Evolutionary conservation across 1,140 invertebrate genomes (phyloP).

Genomic region (Mycetomoellerius zeteki): DNA sequence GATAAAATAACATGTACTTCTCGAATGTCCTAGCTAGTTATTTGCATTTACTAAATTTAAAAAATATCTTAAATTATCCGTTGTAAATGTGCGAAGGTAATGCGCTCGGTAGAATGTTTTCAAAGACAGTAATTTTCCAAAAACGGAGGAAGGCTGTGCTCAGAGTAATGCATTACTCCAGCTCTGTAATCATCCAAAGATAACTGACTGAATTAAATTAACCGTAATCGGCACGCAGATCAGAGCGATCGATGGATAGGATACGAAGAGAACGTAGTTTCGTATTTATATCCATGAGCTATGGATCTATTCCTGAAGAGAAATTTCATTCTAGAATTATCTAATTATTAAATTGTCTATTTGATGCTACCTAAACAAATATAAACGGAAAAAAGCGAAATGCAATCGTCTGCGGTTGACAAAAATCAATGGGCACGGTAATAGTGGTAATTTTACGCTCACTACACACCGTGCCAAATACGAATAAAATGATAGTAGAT

Average conservation of each 20-base stretch:
- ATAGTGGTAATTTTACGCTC: conserved; percentile 19
- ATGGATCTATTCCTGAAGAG: not conserved
- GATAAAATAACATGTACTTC: conserved; percentile 12
- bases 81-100: conserved; percentile 32
- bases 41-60: conserved; percentile 16
- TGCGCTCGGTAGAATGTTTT: conserved; percentile 5
- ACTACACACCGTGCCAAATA: not conserved
- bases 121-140: conserved; percentile 58
- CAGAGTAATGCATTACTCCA: conserved; percentile 39
- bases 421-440: not conserved
- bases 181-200: conserved; percentile 81
- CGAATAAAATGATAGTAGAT: not conserved
- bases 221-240: conserved; percentile 79
- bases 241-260: conserved; percentile 72
- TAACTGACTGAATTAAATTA: conserved; percentile 85
- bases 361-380: conserved; percentile 9
- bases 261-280: conserved; percentile 78
- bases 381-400: not conserved
- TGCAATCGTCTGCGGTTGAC: not conserved
- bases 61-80: conserved; percentile 23
- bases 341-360: not conserved
- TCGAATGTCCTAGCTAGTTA: not conserved
- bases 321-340: not conserved
- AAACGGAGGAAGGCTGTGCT: conserved; percentile 4
- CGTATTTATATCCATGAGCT: conserved; percentile 58